Evolutionary conservation across 2,797 vertebrate genomes (phyloP).

Genomic region (Sciurus vulgaris): DNA sequence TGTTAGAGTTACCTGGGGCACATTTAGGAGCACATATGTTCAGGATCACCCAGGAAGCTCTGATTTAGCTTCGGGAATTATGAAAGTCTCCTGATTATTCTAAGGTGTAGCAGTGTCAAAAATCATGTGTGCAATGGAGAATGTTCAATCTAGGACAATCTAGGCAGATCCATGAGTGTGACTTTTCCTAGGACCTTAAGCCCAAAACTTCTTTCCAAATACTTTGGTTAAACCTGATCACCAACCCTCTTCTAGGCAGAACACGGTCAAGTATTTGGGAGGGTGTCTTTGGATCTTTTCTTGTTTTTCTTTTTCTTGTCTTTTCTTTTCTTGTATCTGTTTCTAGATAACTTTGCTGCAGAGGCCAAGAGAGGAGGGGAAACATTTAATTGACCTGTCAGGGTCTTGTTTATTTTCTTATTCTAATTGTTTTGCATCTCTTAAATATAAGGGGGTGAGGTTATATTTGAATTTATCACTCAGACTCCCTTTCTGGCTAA

Average conservation of each 20-base stretch:
- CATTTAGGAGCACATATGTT: not conserved
- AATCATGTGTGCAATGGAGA: not conserved
- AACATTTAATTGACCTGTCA: not conserved
- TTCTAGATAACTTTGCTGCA: not conserved
- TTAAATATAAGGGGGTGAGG: not conserved
- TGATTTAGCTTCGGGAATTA: slow-evolving; percentile 21
- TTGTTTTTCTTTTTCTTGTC: not conserved
- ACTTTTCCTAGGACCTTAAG: slow-evolving; percentile 27
- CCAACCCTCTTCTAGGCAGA: not conserved
- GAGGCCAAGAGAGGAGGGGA: not conserved
- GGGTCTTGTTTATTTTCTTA: not conserved
- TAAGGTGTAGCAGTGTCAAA: not conserved
- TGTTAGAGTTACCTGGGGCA: not conserved
- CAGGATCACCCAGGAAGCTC: not conserved
- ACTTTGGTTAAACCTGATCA: slow-evolving; percentile 10
- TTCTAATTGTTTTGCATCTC: not conserved
- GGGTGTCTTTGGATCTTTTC: not conserved
- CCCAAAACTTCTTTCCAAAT: slow-evolving; percentile 29
- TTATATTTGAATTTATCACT: not conserved
- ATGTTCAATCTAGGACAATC: not conserved
- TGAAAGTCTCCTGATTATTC: not conserved
- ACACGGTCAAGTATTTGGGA: not conserved
- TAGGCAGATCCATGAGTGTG: not conserved
- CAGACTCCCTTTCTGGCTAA: not conserved
- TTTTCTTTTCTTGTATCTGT: not conserved